Base-by-base conservation (phyloP, 53 echinoderm and acorn worm genomes). In the Arbacia lixula region DNA sequence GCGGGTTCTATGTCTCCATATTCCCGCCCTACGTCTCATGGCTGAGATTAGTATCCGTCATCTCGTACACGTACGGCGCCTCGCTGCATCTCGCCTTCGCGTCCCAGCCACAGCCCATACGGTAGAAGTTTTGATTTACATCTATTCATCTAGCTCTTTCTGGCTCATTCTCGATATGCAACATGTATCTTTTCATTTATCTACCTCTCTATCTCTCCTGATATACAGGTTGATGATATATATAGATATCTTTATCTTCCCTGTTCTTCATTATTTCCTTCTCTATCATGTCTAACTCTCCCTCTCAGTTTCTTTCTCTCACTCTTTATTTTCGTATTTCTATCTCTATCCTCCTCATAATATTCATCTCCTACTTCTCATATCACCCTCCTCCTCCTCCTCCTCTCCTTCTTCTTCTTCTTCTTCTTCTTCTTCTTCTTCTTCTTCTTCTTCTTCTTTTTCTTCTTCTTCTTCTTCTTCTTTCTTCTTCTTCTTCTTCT, bases 31-130 rank as follows among this genome's bases (percentile, higher is more conserved):
- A 93, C 93, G 52, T 95, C 34, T 68, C 73, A 4, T 95, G 95
- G 95, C 53, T 90, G 6, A 76, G 86, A 11, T 95, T 92, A 41
- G 57, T 83, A 3, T 90, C 92, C 11, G 88, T 86, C 42, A 76
- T 93, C 22, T 95, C 90, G 24, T 95, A 86, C 83, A 57, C 93
- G 35, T 95, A 88, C 85, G 88, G 90, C 50, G 86, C 88, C 22
- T 80, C 85, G 43, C 36, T 88, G 3, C 42, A 53, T 11, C 40
- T 88, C 30, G 72, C 35, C 25, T 88, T 88, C 22, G 83, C 20
- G 6, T 50, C 61, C 12, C 40, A 83, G 16, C 71, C 83, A 2
- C 71, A 88, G 3, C 51, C 49, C 53, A 71, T 88, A 60, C 83
- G 73, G 88, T 88, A 40, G 26, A 60, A 20, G 5, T 56, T 56